Evolutionary conservation across 2,888 invertebrate genomes (phyloP).

Genomic region (Spicauda simplicius): DNA sequence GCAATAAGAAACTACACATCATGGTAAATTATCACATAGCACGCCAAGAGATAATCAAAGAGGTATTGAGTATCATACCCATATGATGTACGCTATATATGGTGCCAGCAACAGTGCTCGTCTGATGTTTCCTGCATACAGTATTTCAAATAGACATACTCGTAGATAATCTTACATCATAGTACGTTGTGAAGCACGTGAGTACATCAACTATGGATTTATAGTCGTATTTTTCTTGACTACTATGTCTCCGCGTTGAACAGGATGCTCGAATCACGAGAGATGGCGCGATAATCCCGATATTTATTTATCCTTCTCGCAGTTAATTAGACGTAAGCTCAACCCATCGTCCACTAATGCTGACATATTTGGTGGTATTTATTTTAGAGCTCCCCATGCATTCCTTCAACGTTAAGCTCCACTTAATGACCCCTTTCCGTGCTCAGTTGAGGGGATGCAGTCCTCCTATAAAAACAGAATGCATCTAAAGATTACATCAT

Average conservation of each 20-base stretch:
- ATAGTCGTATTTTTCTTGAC: slow-evolving; percentile 29
- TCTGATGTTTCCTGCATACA: slow-evolving; percentile 31
- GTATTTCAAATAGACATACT: slow-evolving; percentile 14
- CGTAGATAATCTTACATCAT: slow-evolving; percentile 32
- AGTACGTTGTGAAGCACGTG: slow-evolving; percentile 27
- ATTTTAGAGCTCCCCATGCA: slow-evolving; percentile 58
- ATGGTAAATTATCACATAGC: not conserved
- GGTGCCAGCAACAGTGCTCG: slow-evolving; percentile 22
- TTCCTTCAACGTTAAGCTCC: slow-evolving; percentile 58
- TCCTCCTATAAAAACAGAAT: slow-evolving; percentile 32
- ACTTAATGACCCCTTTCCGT: slow-evolving; percentile 65
- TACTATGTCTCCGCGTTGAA: slow-evolving; percentile 27
- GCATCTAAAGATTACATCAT: slow-evolving; percentile 12
- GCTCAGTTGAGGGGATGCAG: slow-evolving; percentile 43
- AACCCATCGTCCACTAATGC: slow-evolving; percentile 52
- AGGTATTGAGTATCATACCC: slow-evolving; percentile 10
- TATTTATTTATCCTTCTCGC: slow-evolving; percentile 70
- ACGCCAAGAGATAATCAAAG: slow-evolving; percentile 17
- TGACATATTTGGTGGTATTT: slow-evolving; percentile 61
- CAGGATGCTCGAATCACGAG: slow-evolving; percentile 50
- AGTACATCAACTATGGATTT: slow-evolving; percentile 22
- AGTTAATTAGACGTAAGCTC: slow-evolving; percentile 67
- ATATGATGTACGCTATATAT: slow-evolving; percentile 7
- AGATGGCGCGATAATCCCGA: slow-evolving; percentile 75
- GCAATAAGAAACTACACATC: not conserved